Evolutionary conservation across 1,140 invertebrate genomes (phyloP), one percentile per base, ranked within the genome.

Genomic region (Colletes latitarsis): DNA sequence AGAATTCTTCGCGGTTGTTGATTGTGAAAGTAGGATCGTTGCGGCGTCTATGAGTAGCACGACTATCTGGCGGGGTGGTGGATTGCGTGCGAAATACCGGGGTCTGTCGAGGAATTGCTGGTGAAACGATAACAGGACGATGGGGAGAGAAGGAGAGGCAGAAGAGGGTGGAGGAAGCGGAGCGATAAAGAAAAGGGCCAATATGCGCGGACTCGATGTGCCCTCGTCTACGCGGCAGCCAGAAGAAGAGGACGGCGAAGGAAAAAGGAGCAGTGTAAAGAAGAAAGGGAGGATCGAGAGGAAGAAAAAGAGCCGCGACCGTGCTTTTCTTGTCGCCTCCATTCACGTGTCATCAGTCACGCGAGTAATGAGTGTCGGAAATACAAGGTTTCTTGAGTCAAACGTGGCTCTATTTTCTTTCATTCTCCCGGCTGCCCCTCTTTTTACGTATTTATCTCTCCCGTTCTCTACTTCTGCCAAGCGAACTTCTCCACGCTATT

Each of bases 281-380:
- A 81, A 77, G 21, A 52, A 52, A 53, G 81, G 68, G 70, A 78
- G 49, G 72, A 60, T 41, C 41, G 52, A 66, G 72, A 66, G 60
- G 58, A 53, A 74, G 72, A 74, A 82, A 83, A 83, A 83, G 64
- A 43, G 76, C 46, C 77, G 73, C 81, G 79, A 82, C 74, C 83
- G 82, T 88, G 78, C 84, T 84, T 82, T 92, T 92, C 87, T 91
- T 90, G 89, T 91, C 87, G 82, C 84, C 82, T 89, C 87, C 87
- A 88, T 90, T 88, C 89, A 88, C 85, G 88, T 91, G 89, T 91
- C 90, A 92, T 92, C 90, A 91, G 91, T 92, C 89, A 92, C 88
- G 88, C 88, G 84, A 82, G 83, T 91, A 92, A 92, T 90, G 89
- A 92, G 89, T 89, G 87, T 91, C 85, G 89, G 89, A 92, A 91